Evolutionary conservation across 2,113 vertebrate genomes (phyloP), one percentile per base, ranked within the genome.

Genomic region (Pogona vitticeps): DNA sequence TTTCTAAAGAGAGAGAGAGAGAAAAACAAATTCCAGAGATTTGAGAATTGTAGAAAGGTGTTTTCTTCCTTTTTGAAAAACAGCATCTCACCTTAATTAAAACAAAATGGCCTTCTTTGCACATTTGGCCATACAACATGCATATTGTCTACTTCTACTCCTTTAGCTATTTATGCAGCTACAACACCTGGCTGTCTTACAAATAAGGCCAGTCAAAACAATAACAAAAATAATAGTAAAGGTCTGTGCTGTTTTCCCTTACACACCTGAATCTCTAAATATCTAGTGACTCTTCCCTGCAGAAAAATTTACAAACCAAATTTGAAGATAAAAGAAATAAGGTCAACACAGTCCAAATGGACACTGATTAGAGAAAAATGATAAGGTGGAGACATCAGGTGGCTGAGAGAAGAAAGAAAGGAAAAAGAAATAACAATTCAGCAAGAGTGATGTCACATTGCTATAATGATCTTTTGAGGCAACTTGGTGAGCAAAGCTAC

Each of bases 1-100:
- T 58, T 68, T 89, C 95, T 95, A 78, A 26, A 31, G 26, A 68
- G 65, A 73, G 40, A 90, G 1, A 0, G 5, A 83, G 17, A 20
- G 14, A n/a, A n/a, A 8, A 18, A 28, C 61, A 17, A 84, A 85
- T 80, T 58, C 80, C n/a, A 58, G 20, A 59, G 9, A 6, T 38
- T 9, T 78, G 61, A 89, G 84, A 0, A 0, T 1, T 86, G 12
- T 68, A 83, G n/a, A 0, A 13, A 18, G n/a, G 31, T 67, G 12
- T 83, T 90, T 88, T 70, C 46, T 82, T 78, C 28, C 28, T 67
- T 58, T 76, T 46, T 13, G 26, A 82, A 72, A 14, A 56, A 38
- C 7, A 40, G 15, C 4, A 10, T 33, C 28, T 20, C 13, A 23
- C 28, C 2, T 38, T 21, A n/a, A 26, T 15, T 9, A 72, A 12